Evolutionary conservation across 2,888 invertebrate genomes (phyloP).

Genomic region (Formica aserva): DNA sequence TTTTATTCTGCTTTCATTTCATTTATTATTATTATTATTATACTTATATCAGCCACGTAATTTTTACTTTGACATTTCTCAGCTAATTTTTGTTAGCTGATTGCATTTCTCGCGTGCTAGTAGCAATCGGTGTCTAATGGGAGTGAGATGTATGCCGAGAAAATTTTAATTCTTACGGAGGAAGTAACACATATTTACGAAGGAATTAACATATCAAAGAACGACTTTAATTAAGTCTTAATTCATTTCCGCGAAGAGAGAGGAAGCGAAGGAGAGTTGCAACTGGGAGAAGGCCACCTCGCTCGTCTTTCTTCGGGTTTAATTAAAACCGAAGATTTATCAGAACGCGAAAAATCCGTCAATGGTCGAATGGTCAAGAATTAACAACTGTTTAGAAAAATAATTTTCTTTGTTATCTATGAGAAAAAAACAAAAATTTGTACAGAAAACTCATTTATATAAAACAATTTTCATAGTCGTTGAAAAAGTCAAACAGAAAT

Average conservation of each 20-base stretch:
- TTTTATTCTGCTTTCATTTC: background rate
- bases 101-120: conserved; percentile 3
- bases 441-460: background rate
- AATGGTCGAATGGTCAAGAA: conserved; percentile 10
- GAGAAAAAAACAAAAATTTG: conserved; percentile 5
- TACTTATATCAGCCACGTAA: background rate
- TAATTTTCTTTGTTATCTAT: conserved; percentile 17
- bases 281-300: conserved; percentile 73
- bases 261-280: conserved; percentile 66
- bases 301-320: conserved; percentile 84
- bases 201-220: conserved; percentile 86
- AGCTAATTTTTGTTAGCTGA: background rate
- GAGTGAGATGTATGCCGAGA: conserved; percentile 31
- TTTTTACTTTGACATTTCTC: background rate
- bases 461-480: background rate
- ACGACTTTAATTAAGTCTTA: conserved; percentile 85
- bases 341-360: conserved; percentile 45
- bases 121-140: background rate
- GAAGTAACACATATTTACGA: conserved; percentile 81
- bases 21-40: conserved; percentile 3
- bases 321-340: conserved; percentile 82
- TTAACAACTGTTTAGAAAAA: conserved; percentile 25
- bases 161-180: conserved; percentile 77
- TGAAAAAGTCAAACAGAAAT: background rate
- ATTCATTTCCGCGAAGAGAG: conserved; percentile 84